Percentiles rank a stretch among this genome's conserved stretches.
These are phyloP conservation scores for Eleginops maclovinus DNA, from an alignment of 2,113 vertebrate genomes.

Conservation along the genomic window DNA sequence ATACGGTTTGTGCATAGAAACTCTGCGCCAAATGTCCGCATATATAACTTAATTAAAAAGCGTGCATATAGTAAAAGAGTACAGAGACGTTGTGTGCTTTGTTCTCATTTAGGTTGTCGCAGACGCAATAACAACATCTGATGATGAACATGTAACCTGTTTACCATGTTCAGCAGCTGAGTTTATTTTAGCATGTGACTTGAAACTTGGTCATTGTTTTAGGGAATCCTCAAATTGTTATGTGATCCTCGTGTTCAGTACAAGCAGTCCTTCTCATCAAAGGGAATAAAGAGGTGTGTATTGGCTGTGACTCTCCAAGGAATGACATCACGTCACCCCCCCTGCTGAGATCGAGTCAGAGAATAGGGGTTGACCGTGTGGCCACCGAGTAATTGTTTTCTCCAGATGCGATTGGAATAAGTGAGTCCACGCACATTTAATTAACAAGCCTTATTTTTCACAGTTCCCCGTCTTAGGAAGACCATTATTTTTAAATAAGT, in stretches of 20 bases:
- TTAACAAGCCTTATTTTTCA: slow-evolving; percentile 30
- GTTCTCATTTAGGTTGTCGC: background rate
- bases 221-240: no score
- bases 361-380: slow-evolving; percentile 23
- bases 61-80: no score
- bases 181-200: background rate
- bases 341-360: slow-evolving; percentile 29
- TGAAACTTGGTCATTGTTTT: no score
- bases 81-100: no score
- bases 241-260: slow-evolving; percentile 10
- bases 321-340: slow-evolving; percentile 4
- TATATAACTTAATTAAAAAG: no score
- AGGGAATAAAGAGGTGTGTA: slow-evolving; percentile 12
- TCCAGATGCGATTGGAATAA: slow-evolving; percentile 40
- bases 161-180: background rate
- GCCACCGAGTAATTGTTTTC: slow-evolving; percentile 48
- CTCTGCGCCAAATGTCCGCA: no score
- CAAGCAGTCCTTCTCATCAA: slow-evolving; percentile 29
- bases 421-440: slow-evolving; percentile 30
- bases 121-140: background rate
- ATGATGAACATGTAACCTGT: background rate
- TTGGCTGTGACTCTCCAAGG: slow-evolving; percentile 10
- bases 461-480: slow-evolving; percentile 11
- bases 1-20: no score
- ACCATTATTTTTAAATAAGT: slow-evolving; percentile 48